Evolutionary conservation across 2,113 vertebrate species (phyloP), one percentile per base, ranked within the genome.

Genomic region (Cololabis saira): DNA sequence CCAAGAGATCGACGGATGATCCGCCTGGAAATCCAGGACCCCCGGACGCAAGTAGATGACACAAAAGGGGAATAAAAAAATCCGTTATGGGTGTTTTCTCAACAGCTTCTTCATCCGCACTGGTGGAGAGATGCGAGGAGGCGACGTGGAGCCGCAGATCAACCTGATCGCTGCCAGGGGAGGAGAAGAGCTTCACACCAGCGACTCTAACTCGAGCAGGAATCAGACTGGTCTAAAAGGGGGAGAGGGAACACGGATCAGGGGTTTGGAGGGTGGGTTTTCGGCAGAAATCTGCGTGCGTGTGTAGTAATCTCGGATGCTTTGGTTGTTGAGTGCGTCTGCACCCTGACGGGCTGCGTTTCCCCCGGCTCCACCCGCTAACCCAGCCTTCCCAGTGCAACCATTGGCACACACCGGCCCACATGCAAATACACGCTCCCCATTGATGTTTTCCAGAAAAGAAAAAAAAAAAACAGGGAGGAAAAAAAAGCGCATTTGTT

Each of bases 381-480:
- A 78, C 84, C 76, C 90, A 82, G 84, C 91, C 91, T 80, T 69
- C 81, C 65, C 78, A 58, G 62, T 74, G 65, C 78, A 59, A 87
- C 83, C 77, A 93, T 93, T 93, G 92, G 92, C 78, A 86, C 87
- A 88, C 56, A 19, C 80, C 18, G 61, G 55, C 78, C 74, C 78
- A 84, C 84, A 93, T 93, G 91, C 92, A 91, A 93, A 94, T 91
- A 40, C 42, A 60, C 71, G 82, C 78, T 87, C 72, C 79, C 91
- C 90, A 91, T 91, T 91, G 90, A 92, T 91, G 90, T 86, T 90
- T 86, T 89, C 75, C 77, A 81, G 37, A 66, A 59, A 65, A 37
- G 67, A 60, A 69, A 71, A 63, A 67, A 57, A 75, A 57, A 56
- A 37, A n/a, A n/a, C n/a, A n/a, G n/a, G n/a, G 7, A 12, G 24